A percentile compares a stretch with the other conserved stretches of the same genome.
These are phyloP conservation scores for Eolophus roseicapilla DNA, from an alignment of 2,113 vertebrate species.

Conservation along the genomic window DNA sequence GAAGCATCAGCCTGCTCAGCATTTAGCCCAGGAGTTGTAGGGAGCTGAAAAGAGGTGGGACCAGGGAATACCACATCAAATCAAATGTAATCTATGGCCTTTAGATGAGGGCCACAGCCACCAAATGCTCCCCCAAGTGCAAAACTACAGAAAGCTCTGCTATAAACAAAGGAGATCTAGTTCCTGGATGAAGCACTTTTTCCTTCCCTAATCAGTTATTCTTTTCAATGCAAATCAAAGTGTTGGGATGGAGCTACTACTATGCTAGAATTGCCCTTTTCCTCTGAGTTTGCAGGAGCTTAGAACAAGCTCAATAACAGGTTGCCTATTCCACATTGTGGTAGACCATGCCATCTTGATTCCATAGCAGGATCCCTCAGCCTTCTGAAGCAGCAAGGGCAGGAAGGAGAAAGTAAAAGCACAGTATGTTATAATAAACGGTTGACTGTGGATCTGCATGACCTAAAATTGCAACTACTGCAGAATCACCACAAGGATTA, in stretches of 20 bases:
- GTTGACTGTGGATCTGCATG: neutral
- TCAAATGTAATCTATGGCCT: neutral
- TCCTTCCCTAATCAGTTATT: neutral
- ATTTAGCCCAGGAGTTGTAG: fast-evolving
- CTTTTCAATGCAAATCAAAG: neutral
- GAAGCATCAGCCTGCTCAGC: neutral
- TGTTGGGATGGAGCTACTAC: neutral
- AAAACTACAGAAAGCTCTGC: neutral
- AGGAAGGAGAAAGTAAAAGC: neutral
- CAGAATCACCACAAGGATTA: neutral
- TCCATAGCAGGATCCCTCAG: neutral
- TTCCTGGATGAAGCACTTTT: neutral
- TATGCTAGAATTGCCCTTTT: neutral
- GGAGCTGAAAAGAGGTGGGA: neutral
- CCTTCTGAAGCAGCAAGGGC: neutral
- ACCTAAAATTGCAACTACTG: neutral
- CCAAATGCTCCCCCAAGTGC: neutral
- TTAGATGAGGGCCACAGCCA: neutral
- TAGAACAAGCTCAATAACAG: neutral
- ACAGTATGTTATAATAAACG: neutral
- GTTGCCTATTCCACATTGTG: neutral
- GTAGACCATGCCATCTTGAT: neutral
- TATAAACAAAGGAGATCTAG: neutral
- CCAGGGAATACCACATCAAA: neutral
- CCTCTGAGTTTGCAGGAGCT: neutral